phyloP scores from a whole-genome alignment of 2,113 vertebrate genomes.

The Trematocara macrostoma region DNA sequence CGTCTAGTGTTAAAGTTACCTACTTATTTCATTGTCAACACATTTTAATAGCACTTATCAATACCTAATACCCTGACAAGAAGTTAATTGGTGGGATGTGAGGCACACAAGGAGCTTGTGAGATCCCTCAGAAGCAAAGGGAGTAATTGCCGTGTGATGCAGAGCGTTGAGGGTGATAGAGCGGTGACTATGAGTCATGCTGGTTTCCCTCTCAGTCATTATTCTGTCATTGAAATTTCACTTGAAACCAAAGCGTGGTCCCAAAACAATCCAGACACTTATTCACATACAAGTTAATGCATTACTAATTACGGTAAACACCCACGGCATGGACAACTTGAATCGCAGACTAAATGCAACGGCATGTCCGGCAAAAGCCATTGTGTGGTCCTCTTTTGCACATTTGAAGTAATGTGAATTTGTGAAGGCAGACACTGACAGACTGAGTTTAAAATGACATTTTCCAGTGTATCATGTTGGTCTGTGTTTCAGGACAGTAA shows the following conservation, averaged over 20 bases:
- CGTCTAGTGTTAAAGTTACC: neutral
- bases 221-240: conserved; percentile 50
- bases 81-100: neutral
- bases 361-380: neutral
- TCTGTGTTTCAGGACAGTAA: neutral
- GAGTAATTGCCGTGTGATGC: conserved; percentile 32
- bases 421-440: neutral
- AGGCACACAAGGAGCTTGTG: neutral
- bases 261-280: conserved; percentile 47
- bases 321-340: neutral
- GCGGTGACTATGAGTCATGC: conserved; percentile 56
- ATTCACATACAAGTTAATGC: conserved; percentile 42
- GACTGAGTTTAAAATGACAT: neutral
- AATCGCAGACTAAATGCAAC: conserved; percentile 6
- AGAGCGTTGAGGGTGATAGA: conserved; percentile 35
- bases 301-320: conserved; percentile 33
- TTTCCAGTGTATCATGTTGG: neutral
- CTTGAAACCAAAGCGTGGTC: conserved; percentile 12
- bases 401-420: neutral
- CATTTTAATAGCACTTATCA: neutral
- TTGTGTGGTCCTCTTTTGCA: neutral
- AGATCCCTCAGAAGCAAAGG: conserved; percentile 15
- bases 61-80: neutral
- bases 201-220: conserved; percentile 50
- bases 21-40: neutral